Evolutionary conservation across 2,888 invertebrate genomes (phyloP).

Genomic region (Ectropis crepuscularia): DNA sequence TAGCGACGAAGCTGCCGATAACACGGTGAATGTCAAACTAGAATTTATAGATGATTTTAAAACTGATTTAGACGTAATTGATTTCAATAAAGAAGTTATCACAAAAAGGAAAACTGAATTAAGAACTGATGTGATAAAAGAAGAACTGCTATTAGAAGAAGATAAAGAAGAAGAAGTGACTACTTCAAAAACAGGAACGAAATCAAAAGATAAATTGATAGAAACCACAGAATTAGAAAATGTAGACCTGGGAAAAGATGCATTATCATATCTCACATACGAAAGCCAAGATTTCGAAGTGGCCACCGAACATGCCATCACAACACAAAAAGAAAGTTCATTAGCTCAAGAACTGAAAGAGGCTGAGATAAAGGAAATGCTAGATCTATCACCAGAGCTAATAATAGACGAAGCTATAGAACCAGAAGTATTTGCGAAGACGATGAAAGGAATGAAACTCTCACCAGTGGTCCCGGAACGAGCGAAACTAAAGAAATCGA

Average conservation of each 20-base stretch:
- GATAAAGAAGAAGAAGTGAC: conserved; percentile 20
- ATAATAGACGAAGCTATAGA: conserved; percentile 69
- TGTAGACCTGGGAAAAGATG: conserved; percentile 76
- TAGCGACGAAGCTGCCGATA: conserved; percentile 63
- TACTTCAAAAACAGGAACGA: not conserved
- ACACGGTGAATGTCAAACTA: conserved; percentile 48
- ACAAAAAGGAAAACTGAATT: not conserved
- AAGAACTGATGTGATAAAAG: conserved; percentile 12
- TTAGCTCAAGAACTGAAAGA: conserved; percentile 72
- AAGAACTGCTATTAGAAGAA: conserved; percentile 28
- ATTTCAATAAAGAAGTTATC: conserved; percentile 38
- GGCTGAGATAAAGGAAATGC: conserved; percentile 69
- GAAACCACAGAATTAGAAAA: conserved; percentile 50
- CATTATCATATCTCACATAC: conserved; percentile 70
- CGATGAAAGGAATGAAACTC: conserved; percentile 58
- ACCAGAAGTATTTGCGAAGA: conserved; percentile 66
- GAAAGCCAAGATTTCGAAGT: conserved; percentile 64
- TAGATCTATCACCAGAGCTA: conserved; percentile 75
- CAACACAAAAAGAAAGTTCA: conserved; percentile 51
- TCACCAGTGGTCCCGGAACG: conserved; percentile 72
- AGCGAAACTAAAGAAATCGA: conserved; percentile 72
- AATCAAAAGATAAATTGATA: conserved; percentile 29
- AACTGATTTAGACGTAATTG: conserved; percentile 47
- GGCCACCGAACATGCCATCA: conserved; percentile 37
- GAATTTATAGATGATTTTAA: conserved; percentile 68